A percentile compares a stretch with the other conserved stretches of the same genome.
phyloP scores from a whole-genome alignment of 2,113 vertebrate species.

The Propithecus coquereli region DNA sequence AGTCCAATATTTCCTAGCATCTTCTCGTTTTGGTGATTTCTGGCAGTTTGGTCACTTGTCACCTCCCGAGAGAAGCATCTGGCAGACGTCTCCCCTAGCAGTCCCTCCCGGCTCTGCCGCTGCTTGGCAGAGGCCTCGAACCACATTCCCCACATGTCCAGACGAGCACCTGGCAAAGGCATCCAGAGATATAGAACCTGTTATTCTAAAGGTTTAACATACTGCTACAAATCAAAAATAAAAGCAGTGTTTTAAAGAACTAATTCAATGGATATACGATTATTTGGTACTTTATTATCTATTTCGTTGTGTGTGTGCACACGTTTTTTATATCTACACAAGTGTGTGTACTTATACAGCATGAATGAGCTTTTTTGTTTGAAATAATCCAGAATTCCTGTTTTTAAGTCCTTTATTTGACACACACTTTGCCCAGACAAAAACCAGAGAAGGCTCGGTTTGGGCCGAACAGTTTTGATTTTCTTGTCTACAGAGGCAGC shows the following conservation, averaged over 20 bases:
- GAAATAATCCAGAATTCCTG: neutral
- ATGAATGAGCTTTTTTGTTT: neutral
- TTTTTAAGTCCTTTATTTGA: neutral
- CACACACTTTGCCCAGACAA: neutral
- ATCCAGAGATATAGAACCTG: conserved; percentile 7
- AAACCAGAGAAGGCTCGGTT: neutral
- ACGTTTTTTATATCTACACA: neutral
- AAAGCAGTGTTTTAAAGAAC: neutral
- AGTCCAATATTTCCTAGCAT: neutral
- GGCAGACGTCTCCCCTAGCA: neutral
- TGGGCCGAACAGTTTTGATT: neutral
- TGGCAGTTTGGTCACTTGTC: neutral
- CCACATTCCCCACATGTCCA: conserved; percentile 25
- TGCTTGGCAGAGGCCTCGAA: neutral
- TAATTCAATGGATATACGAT: neutral
- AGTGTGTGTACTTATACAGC: neutral
- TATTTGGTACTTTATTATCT: neutral
- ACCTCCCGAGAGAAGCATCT: neutral
- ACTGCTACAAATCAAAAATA: conserved; percentile 30
- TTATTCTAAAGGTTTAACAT: conserved; percentile 9
- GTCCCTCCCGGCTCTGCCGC: neutral
- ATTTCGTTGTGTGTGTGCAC: neutral
- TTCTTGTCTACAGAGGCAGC: neutral
- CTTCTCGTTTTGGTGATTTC: neutral
- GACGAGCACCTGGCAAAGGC: neutral